Evolutionary conservation across 1,140 invertebrate species (phyloP), one percentile per base, ranked within the genome.

Genomic region (Drosophila pruinosa): DNA sequence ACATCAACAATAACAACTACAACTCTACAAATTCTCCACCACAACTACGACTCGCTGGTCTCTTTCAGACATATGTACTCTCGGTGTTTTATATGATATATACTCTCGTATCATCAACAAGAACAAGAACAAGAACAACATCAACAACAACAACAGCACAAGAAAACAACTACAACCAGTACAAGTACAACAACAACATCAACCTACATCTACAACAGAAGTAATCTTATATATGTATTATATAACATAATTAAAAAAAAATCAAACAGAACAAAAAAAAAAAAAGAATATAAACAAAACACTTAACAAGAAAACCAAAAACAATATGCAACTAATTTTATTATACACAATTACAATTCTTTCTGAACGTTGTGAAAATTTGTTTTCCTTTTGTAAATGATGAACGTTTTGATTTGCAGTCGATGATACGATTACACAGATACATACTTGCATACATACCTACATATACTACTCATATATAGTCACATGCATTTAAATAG

Each of bases 61-160:
- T 68, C 64, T 80, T 56, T 81, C 67, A 85, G 82, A 85, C 82
- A 88, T 61, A 61, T 77, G 82, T 78, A 78, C 73, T 85, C 73
- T 85, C 82, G 81, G 81, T 85, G 81, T 77, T 85, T 73, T 59
- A 77, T 81, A 81, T 77, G 70, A 76, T 81, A 80, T 71, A 71
- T 45, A 59, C 26, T 52, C 58, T 62, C 47, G 65, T 57, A 67
- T 77, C 75, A 86, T 81, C 77, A 62, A 50, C 52, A 58, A 65
- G 24, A 43, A 19, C 48, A 54, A 63, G 14, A 41, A 41, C 47
- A 50, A 47, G n/a, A 47, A 41, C 61, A 65, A 58, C 48, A 68
- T 41, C 47, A 70, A 67, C 64, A 58, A 75, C 64, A 65, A 57
- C 75, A 74, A 62, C 58, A 63, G 52, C 54, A 67, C 62, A 73